Conservation (phyloP, 2,113 vertebrate genomes). For the Heterocephalus glaber region DNA sequence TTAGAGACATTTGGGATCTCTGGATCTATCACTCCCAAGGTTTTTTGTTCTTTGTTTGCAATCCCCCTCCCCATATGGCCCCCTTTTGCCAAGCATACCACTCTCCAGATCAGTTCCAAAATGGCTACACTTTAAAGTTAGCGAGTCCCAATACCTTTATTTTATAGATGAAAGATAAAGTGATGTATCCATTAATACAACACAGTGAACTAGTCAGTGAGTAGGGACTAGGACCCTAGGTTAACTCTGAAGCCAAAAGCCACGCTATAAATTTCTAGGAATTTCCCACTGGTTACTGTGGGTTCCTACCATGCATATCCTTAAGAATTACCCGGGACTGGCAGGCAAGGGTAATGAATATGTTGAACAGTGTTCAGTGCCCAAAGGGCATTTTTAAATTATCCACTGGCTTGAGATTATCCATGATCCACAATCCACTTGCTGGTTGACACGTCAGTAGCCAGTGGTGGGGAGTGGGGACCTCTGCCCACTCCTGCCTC, state of each 20-base stretch:
- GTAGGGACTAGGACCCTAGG: neutral
- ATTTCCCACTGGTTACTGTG: neutral
- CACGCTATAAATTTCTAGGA: neutral
- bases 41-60: neutral
- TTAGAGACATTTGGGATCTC: constrained; percentile 1
- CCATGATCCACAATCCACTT: neutral
- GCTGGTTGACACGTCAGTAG: constrained; percentile 45
- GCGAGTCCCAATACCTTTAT: neutral
- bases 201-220: neutral
- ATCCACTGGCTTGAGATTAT: constrained; percentile 13
- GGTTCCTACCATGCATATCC: neutral
- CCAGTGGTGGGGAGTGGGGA: neutral
- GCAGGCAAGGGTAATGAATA: neutral
- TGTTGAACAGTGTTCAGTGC: neutral
- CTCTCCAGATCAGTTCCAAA: neutral
- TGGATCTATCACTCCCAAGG: neutral
- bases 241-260: constrained; percentile 50
- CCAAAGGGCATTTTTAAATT: constrained; percentile 62
- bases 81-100: neutral
- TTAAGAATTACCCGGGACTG: neutral
- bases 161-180: neutral
- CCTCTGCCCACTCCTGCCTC: neutral
- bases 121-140: neutral
- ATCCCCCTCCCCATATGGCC: neutral
- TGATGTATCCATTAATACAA: neutral